phyloP scores from a whole-genome alignment of 2,888 invertebrate genomes.

The Phytoseiulus persimilis region DNA sequence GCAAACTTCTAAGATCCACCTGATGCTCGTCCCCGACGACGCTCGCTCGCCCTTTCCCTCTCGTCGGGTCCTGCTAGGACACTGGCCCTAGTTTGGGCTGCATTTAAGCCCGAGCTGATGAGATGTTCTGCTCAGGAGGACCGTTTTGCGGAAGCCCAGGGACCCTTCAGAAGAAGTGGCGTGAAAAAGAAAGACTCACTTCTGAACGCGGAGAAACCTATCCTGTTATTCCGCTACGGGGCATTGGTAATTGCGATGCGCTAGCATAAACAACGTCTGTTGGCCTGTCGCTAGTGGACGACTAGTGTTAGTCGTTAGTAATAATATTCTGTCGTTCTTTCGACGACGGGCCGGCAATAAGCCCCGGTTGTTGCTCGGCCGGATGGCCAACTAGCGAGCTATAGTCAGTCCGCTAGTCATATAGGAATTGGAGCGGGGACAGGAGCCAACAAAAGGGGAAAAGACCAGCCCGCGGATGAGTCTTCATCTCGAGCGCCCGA shows the following conservation, averaged over 20 bases:
- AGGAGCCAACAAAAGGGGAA: neutral
- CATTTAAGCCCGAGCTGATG: too few species aligned
- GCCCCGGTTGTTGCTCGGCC: neutral
- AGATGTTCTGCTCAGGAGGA: too few species aligned
- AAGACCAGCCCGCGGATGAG: neutral
- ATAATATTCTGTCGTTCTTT: constrained; percentile 5
- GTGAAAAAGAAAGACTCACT: neutral
- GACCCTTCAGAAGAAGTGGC: neutral
- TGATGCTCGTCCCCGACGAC: neutral
- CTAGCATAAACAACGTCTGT: neutral
- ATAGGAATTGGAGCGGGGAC: neutral
- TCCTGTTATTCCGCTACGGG: constrained; percentile 5
- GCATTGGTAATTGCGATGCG: constrained; percentile 5
- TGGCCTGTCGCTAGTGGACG: constrained; percentile 5
- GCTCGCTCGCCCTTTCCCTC: neutral
- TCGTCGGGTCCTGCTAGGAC: neutral
- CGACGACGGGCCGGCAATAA: neutral
- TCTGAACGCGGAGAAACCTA: constrained; percentile 5
- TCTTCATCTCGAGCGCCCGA: neutral
- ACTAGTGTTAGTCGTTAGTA: neutral
- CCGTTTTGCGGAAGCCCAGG: too few species aligned
- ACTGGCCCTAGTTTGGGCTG: too few species aligned
- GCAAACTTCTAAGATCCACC: neutral
- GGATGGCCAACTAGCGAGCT: neutral
- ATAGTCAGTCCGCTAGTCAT: neutral